Conservation (phyloP, 2,113 vertebrate species). For the Zeus faber region DNA sequence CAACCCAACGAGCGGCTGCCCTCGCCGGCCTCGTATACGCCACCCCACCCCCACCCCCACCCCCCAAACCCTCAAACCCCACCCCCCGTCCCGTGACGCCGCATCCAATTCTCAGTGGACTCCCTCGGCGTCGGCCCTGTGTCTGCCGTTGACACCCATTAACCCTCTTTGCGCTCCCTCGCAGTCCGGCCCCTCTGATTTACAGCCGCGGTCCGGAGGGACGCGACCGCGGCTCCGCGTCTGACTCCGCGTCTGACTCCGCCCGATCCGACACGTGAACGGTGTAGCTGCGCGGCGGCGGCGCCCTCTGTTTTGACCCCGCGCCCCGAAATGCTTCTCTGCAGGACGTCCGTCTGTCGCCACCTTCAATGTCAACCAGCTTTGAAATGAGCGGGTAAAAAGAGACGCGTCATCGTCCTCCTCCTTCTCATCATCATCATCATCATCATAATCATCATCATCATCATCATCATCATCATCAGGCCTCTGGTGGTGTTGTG, state of each 20-base stretch:
- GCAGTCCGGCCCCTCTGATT: constrained; percentile 46
- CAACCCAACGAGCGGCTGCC: constrained; percentile 59
- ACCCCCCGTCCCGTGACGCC: constrained; percentile 12
- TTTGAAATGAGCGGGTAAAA: too few species aligned
- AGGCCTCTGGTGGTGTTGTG: too few species aligned
- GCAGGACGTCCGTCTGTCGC: too few species aligned
- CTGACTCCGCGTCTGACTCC: constrained; percentile 26
- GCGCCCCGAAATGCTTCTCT: too few species aligned
- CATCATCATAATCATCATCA: too few species aligned
- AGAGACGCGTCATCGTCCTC: too few species aligned
- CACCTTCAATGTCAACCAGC: too few species aligned
- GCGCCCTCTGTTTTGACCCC: too few species aligned
- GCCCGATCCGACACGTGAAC: too few species aligned
- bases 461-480: too few species aligned
- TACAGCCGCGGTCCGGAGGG: constrained; percentile 27
- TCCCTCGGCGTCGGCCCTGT: constrained; percentile 30
- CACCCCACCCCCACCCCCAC: constrained; percentile 24
- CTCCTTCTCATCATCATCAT: too few species aligned
- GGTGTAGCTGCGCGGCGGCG: too few species aligned
- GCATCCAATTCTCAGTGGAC: constrained; percentile 37
- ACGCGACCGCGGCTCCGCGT: constrained; percentile 32
- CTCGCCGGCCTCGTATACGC: constrained; percentile 40
- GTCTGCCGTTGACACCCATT: constrained; percentile 60
- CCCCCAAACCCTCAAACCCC: not conserved
- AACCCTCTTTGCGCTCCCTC: constrained; percentile 38